Evolutionary conservation across 1,140 invertebrate species (phyloP), one percentile per base, ranked within the genome.

Genomic region (Eueides isabella): DNA sequence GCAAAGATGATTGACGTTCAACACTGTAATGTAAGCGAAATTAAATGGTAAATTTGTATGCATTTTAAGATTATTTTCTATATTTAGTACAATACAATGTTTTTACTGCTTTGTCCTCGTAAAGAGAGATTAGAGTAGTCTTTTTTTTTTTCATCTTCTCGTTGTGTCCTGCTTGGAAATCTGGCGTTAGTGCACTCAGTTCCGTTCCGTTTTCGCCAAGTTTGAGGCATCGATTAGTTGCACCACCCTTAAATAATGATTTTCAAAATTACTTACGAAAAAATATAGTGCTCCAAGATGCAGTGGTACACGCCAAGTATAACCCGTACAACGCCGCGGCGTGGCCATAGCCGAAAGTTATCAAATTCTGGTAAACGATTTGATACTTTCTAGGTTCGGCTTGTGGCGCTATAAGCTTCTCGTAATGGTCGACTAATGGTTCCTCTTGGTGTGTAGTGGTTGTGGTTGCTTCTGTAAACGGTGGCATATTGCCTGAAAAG

Each of bases 281-380:
- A 7, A 96, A 4, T n/a, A 94, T 84, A 0, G 97, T 98, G 1
- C 85, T 61, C 82, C 95, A 92, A 85, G 95, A 95, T 1, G 96
- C 96, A 0, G 94, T 93, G 0, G 96, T 96, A 16, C 97, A 87
- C 44, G 94, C 91, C 1, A 98, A 93, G 75, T 96, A 98, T 0
- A 96, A 5, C 11, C 97, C 97, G 81, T 97, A 97, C 0, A 98
- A 11, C 1, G 96, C 95, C 19, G 94, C 95, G 0, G 96, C 1
- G 89, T 99, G 98, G 2, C 98, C 94, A 31, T 95, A 95, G 0
- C 87, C 73, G 84, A 98, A 98, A 0, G 76, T 83, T 0, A 86
- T 0, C 1, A 88, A 14, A 65, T 86, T 88, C 0, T 16, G 31
- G 28, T 89, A 85, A 1, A 85, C 66, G 11, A 88, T 79, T 12